Evolutionary conservation across 2,888 invertebrate species (phyloP).

Genomic region (Perizoma affinitatum): DNA sequence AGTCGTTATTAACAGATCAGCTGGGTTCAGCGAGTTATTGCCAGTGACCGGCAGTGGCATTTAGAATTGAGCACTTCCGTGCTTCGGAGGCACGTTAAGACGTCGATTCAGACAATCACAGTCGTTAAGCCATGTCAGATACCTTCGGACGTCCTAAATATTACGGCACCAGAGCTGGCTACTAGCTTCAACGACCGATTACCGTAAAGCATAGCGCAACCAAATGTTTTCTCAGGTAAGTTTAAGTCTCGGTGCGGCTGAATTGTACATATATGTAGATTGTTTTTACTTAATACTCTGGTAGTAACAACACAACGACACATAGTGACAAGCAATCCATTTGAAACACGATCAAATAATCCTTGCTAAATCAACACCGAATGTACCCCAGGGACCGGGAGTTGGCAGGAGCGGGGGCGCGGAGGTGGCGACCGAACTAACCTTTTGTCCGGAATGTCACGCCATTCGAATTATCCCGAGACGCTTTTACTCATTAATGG

Average conservation of each 20-base stretch:
- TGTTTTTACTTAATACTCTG: conserved; percentile 4
- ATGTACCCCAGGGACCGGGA: conserved; percentile 51
- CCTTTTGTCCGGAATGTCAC: conserved; percentile 70
- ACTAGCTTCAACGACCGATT: too few species aligned
- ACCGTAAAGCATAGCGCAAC: not conserved
- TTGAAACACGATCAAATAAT: conserved; percentile 63
- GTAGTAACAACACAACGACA: conserved; percentile 13
- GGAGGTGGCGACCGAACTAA: conserved; percentile 46
- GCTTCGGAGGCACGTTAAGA: too few species aligned
- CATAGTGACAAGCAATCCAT: conserved; percentile 25
- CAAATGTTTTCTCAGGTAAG: not conserved
- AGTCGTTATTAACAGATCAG: too few species aligned
- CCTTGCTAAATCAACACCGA: conserved; percentile 51
- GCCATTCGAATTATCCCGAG: conserved; percentile 70
- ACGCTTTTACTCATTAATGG: conserved; percentile 77
- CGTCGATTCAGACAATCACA: too few species aligned
- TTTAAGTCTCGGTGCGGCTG: not conserved
- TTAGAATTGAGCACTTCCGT: too few species aligned
- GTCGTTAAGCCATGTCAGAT: too few species aligned
- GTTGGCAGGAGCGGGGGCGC: conserved; percentile 20
- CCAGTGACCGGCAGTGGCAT: too few species aligned
- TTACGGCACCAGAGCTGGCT: too few species aligned
- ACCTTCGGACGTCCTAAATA: too few species aligned
- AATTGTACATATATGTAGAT: not conserved
- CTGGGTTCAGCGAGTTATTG: too few species aligned